Evolutionary conservation across 2,888 invertebrate species (phyloP).

Genomic region (Drosophila paracracens): DNA sequence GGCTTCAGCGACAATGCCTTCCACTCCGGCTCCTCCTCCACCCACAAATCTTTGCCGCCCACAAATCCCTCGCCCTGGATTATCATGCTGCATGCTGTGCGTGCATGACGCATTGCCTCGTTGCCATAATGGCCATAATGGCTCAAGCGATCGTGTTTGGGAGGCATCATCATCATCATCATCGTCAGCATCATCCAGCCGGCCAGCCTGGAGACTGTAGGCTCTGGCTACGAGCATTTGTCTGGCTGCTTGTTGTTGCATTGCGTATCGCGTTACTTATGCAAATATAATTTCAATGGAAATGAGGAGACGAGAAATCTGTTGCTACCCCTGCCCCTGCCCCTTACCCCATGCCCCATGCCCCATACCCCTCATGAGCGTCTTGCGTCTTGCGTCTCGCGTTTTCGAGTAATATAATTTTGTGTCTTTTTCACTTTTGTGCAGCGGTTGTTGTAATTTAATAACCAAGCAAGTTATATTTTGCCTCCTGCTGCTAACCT

Average conservation of each 20-base stretch:
- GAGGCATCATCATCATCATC: conserved; percentile 57
- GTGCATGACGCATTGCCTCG: conserved; percentile 79
- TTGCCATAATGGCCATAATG: conserved; percentile 69
- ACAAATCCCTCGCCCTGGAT: not conserved
- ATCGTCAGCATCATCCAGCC: conserved; percentile 42
- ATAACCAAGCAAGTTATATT: conserved; percentile 77
- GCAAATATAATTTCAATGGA: conserved; percentile 80
- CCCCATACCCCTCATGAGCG: conserved; percentile 1
- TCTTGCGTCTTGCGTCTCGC: not conserved
- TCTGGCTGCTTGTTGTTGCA: conserved; percentile 23
- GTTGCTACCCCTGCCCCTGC: conserved; percentile 19
- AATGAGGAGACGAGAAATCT: conserved; percentile 73
- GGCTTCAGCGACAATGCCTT: conserved; percentile 26
- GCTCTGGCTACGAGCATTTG: conserved; percentile 19
- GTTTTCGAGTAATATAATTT: conserved; percentile 69
- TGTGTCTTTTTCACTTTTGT: conserved; percentile 77
- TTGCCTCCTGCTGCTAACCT: conserved; percentile 77
- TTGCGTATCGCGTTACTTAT: conserved; percentile 81
- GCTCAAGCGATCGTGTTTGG: conserved; percentile 70
- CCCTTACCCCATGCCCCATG: not conserved
- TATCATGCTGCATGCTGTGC: conserved; percentile 57
- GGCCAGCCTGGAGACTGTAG: conserved; percentile 31
- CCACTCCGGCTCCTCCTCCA: not conserved
- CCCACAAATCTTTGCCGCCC: conserved; percentile 20
- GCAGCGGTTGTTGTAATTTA: conserved; percentile 75